Evolutionary conservation across 2,888 invertebrate species (phyloP).

Genomic region (Ophion slaviceki): DNA sequence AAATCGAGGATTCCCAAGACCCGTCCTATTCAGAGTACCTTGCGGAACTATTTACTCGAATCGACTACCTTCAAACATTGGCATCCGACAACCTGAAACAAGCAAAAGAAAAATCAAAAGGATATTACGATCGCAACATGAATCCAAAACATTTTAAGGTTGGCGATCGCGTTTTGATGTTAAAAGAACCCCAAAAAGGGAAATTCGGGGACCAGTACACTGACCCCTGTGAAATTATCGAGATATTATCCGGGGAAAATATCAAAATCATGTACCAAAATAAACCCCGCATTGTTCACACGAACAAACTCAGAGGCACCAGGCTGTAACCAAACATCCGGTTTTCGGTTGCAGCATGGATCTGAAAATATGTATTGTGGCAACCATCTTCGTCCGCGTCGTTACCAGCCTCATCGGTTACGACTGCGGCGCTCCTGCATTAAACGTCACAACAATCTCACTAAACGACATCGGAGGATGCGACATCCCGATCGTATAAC

Average conservation of each 20-base stretch:
- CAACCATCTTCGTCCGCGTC: background rate
- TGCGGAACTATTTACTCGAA: conserved; percentile 14
- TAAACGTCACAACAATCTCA: conserved; percentile 45
- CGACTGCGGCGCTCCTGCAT: conserved; percentile 29
- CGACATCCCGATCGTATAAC: background rate
- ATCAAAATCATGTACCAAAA: conserved; percentile 34
- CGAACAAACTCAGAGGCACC: conserved; percentile 30
- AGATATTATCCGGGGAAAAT: conserved; percentile 23
- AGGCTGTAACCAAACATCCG: background rate
- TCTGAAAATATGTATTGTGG: too few species aligned
- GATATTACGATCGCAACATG: conserved; percentile 25
- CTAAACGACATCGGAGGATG: conserved; percentile 19
- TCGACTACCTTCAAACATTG: conserved; percentile 17
- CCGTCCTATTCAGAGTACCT: conserved; percentile 43
- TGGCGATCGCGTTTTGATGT: conserved; percentile 42
- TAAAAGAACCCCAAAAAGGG: conserved; percentile 48
- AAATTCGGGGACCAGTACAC: conserved; percentile 43
- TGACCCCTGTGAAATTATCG: conserved; percentile 33
- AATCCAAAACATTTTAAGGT: conserved; percentile 34
- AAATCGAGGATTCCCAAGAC: conserved; percentile 16
- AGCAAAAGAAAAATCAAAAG: conserved; percentile 39
- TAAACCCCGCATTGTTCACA: conserved; percentile 21
- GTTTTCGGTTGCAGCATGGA: background rate
- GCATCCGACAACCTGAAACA: conserved; percentile 12
- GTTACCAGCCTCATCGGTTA: conserved; percentile 48